Evolutionary conservation across 1,140 invertebrate species (phyloP), one percentile per base, ranked within the genome.

Genomic region (Pseudachorutes palmiensis): DNA sequence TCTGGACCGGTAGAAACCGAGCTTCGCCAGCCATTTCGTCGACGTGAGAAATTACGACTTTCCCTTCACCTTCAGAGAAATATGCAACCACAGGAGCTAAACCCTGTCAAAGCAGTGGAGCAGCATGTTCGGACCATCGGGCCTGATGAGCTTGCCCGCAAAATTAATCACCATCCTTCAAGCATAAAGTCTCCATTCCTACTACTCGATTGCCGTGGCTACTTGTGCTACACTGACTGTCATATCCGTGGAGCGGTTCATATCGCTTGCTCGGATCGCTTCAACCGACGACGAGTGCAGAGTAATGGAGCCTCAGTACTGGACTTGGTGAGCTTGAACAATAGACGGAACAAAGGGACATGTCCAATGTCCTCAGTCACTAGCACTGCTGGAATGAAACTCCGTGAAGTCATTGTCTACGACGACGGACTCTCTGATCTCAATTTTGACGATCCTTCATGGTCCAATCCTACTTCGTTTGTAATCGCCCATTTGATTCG

Each of bases 171-270:
- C 24, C 31, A n/a, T 45, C 45, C 31, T 57, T 24, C 24, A 65
- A 36, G 19, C 29, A 26, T 5, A 2, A 32, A 19, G 24, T 30
- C 59, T 12, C 67, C 69, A 51, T 73, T 71, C 60, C 70, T 73
- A 41, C 67, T 73, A 0, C 55, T 73, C 26, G 88, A 91, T 74
- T 87, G 87, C 75, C 81, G 88, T 31, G 82, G 88, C 0, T 89
- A 89, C 73, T 82, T 89, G 28, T 81, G 83, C 26, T 90, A 86
- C 78, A 88, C 88, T 75, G 80, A 83, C 31, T 83, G 82, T 70
- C 88, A 91, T 76, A 84, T 90, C 41, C 78, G 80, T 29, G 86
- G 87, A 19, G 85, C 88, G 22, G 83, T 89, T 65, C 89, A 90
- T 78, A 81, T 90, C 26, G 88, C 87, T 76, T 89, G 87, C 75